phyloP scores from a whole-genome alignment of 1,140 invertebrate genomes.

The Monomorium pharaonis region DNA sequence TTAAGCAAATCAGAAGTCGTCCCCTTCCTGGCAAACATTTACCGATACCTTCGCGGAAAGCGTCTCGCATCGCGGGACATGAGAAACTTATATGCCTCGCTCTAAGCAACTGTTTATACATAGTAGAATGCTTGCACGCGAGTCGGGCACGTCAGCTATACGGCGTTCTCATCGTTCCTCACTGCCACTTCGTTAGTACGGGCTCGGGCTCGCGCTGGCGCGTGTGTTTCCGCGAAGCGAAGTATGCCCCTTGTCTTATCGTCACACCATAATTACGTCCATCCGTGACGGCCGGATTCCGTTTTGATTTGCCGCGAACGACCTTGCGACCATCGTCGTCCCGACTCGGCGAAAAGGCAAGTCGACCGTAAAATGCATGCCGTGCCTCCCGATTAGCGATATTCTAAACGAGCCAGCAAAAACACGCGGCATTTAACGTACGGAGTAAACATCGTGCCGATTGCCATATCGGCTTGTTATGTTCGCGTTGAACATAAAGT shows the following conservation, averaged over 20 bases:
- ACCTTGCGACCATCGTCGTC: slow-evolving; percentile 27
- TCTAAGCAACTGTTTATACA: slow-evolving; percentile 74
- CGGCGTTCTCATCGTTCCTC: slow-evolving; percentile 71
- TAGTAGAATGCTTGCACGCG: slow-evolving; percentile 72
- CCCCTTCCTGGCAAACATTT: slow-evolving; percentile 70
- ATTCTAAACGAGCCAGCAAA: slow-evolving; percentile 1
- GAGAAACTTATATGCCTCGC: slow-evolving; percentile 64
- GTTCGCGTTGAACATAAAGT: neutral
- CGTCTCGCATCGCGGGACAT: slow-evolving; percentile 75
- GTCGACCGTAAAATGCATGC: slow-evolving; percentile 2
- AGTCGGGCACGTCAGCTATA: slow-evolving; percentile 60
- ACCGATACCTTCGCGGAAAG: slow-evolving; percentile 76
- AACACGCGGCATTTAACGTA: neutral
- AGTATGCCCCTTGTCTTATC: slow-evolving; percentile 55
- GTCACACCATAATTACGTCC: slow-evolving; percentile 62
- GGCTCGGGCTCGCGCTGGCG: neutral
- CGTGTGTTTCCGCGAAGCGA: slow-evolving; percentile 65
- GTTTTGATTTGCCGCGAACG: slow-evolving; percentile 66
- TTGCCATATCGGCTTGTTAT: neutral
- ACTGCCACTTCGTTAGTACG: slow-evolving; percentile 70
- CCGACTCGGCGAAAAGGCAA: neutral
- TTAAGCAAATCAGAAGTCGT: slow-evolving; percentile 73
- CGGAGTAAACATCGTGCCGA: neutral
- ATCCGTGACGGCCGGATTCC: slow-evolving; percentile 32
- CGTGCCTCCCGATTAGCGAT: neutral